phyloP scores from a whole-genome alignment of 1,140 invertebrate genomes.

The Camponotus floridanus region DNA sequence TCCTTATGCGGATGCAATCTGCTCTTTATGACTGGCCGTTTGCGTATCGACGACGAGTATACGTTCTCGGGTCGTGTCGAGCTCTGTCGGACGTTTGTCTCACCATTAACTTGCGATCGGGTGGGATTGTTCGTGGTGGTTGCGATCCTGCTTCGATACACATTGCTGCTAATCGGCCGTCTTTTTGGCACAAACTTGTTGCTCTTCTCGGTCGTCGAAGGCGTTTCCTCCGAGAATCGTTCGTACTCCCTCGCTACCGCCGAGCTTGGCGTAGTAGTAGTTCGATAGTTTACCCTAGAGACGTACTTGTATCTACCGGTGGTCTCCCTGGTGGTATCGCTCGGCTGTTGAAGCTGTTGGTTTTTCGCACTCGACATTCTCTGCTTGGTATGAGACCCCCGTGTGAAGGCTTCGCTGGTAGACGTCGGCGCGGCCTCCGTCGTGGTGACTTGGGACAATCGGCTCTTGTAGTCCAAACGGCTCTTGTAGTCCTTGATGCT shows the following conservation, averaged over 20 bases:
- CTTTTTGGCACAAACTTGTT: slow-evolving; percentile 81
- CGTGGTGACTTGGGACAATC: slow-evolving; percentile 71
- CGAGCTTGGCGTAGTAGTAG: slow-evolving; percentile 75
- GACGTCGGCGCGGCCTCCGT: slow-evolving; percentile 46
- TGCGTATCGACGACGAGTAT: slow-evolving; percentile 78
- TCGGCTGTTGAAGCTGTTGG: slow-evolving; percentile 65
- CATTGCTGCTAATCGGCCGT: slow-evolving; percentile 73
- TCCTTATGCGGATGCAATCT: slow-evolving; percentile 35
- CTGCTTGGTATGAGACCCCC: slow-evolving; percentile 50
- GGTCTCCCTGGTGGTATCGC: slow-evolving; percentile 66
- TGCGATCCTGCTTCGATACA: slow-evolving; percentile 80
- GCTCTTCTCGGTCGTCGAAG: slow-evolving; percentile 75
- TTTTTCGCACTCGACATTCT: slow-evolving; percentile 61
- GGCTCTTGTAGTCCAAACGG: slow-evolving; percentile 82
- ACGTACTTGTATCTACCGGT: slow-evolving; percentile 82
- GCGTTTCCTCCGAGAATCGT: not conserved
- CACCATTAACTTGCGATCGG: slow-evolving; percentile 9
- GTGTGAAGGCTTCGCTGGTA: not conserved
- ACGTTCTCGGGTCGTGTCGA: slow-evolving; percentile 78
- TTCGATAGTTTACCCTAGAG: slow-evolving; percentile 78
- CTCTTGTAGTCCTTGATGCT: slow-evolving; percentile 86
- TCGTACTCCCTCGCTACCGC: slow-evolving; percentile 61
- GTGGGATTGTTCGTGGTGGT: slow-evolving; percentile 42
- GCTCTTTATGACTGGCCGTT: slow-evolving; percentile 75
- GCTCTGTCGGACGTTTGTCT: slow-evolving; percentile 47